These are phyloP conservation scores for Odontocerum albicorne DNA, from an alignment of 2,888 invertebrate species.

Conservation along the genomic window DNA sequence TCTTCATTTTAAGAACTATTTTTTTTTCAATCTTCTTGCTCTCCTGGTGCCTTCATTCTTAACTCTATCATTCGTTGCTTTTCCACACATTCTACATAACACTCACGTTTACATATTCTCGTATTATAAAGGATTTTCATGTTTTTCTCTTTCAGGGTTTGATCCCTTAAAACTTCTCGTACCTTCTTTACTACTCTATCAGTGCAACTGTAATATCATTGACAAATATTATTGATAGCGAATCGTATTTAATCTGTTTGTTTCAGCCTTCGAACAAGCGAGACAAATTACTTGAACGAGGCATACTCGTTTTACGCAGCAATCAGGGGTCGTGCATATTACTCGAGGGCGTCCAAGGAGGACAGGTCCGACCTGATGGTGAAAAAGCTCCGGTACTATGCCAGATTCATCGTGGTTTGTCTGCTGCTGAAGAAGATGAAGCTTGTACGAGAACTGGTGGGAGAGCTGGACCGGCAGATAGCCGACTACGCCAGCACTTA, in stretches of 20 bases:
- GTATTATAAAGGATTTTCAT: no score
- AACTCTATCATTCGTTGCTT: no score
- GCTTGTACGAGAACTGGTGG: constrained; percentile 86
- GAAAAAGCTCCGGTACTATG: constrained; percentile 93
- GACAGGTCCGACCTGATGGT: constrained; percentile 96
- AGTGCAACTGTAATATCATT: no score
- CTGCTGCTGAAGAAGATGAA: constrained; percentile 91
- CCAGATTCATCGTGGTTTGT: constrained; percentile 95
- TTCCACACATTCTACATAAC: no score
- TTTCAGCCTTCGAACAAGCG: constrained; percentile 89
- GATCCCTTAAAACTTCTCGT: no score
- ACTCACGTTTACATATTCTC: no score
- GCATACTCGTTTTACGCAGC: constrained; percentile 96
- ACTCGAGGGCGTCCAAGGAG: constrained; percentile 90
- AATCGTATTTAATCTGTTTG: constrained; percentile 23
- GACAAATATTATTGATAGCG: no score
- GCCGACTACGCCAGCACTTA: constrained; percentile 94
- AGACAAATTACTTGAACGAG: constrained; percentile 94
- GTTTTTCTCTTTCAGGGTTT: no score
- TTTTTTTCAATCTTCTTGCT: no score
- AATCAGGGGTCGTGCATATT: constrained; percentile 90
- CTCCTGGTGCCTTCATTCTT: no score
- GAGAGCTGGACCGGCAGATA: constrained; percentile 91
- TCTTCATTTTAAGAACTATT: no score
- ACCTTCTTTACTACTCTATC: no score